These are phyloP conservation scores for Taeniopygia guttata DNA, from an alignment of 2,797 vertebrate genomes.

Conservation along the genomic window DNA sequence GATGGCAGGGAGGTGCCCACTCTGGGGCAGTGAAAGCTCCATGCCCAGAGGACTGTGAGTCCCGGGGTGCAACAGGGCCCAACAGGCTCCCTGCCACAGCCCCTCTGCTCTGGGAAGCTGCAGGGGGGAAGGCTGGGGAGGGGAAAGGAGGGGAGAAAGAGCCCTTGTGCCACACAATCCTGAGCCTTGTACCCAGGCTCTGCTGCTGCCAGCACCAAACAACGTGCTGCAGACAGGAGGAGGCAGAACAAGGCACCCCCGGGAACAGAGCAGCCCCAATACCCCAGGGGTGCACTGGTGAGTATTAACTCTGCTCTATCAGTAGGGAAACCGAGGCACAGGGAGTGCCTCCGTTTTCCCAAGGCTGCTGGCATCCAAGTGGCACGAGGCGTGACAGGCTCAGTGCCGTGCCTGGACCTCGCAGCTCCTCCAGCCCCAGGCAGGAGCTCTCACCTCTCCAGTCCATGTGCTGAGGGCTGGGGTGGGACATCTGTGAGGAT, in stretches of 20 bases:
- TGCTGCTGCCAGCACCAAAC: slow-evolving; percentile 1
- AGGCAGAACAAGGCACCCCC: background rate
- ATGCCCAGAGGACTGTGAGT: rapidly evolving
- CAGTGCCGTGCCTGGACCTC: background rate
- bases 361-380: background rate
- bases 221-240: background rate
- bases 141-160: slow-evolving; percentile 49
- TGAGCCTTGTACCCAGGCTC: slow-evolving; percentile 46
- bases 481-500: background rate
- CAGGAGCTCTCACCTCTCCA: background rate
- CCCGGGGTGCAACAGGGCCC: rapidly evolving
- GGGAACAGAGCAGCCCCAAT: background rate
- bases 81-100: background rate
- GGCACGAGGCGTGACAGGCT: background rate
- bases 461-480: rapidly evolving
- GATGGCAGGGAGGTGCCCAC: rapidly evolving
- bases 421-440: background rate
- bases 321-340: background rate
- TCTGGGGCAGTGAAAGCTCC: background rate
- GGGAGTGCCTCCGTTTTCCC: rapidly evolving
- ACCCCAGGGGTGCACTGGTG: background rate
- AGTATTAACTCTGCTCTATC: background rate
- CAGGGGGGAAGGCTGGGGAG: background rate
- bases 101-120: background rate
- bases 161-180: slow-evolving; percentile 51